Conservation (phyloP, 2,113 vertebrate species). For the Rhinopomastus cyanomelas region DNA sequence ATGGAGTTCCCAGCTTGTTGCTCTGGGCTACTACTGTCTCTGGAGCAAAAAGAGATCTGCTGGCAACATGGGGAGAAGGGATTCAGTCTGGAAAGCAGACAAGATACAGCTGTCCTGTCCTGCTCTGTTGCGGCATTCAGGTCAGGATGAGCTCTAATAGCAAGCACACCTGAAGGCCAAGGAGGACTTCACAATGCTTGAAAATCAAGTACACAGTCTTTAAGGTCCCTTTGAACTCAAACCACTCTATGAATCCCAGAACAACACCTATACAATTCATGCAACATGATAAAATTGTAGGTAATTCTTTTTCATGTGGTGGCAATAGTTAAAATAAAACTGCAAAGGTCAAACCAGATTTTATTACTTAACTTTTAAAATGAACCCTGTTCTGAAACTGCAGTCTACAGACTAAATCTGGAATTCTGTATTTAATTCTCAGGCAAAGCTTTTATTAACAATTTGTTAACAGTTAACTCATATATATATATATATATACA, state of each 20-base stretch:
- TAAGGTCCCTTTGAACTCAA: too few relatives aligned
- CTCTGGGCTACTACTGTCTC: background rate
- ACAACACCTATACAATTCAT: background rate
- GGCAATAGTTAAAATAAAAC: background rate
- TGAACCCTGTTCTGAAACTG: background rate
- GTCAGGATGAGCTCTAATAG: background rate
- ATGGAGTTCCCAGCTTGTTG: background rate
- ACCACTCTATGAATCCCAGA: background rate
- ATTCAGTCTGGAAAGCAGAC: rapidly evolving
- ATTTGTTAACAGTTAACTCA: too few relatives aligned
- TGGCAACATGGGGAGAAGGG: background rate
- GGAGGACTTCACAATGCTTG: background rate
- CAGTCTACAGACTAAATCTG: background rate
- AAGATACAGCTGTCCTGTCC: background rate
- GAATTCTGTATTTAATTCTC: background rate
- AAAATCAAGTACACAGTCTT: background rate
- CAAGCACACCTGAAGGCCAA: background rate
- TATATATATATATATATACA: too few relatives aligned
- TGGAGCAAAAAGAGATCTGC: background rate
- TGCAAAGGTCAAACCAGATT: background rate
- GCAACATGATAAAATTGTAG: background rate
- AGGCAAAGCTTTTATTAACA: background rate
- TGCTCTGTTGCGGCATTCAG: background rate
- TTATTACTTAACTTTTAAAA: background rate
- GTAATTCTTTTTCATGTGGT: background rate